A percentile compares a stretch with the other conserved stretches of the same genome.
phyloP scores from a whole-genome alignment of 2,888 invertebrate species.

The Blera fallax region DNA sequence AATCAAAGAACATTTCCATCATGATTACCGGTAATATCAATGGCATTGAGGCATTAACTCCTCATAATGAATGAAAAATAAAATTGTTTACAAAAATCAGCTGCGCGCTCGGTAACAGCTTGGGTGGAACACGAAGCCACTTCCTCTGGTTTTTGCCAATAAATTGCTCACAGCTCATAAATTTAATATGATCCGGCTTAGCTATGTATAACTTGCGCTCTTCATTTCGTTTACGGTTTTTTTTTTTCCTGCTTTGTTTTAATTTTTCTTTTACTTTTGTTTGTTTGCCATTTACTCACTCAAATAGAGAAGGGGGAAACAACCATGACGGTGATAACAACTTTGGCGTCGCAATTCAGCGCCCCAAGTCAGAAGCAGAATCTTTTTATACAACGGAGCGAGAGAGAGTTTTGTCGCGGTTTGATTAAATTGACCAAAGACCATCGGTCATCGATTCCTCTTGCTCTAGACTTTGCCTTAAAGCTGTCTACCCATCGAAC shows the following conservation, averaged over 20 bases:
- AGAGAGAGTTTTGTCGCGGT: constrained; percentile 8
- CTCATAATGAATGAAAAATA: background rate
- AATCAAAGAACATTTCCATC: background rate
- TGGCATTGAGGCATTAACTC: background rate
- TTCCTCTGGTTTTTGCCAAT: constrained; percentile 1
- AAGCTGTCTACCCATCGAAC: constrained; percentile 43
- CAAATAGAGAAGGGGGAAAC: background rate
- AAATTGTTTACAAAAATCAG: background rate
- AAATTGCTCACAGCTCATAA: constrained; percentile 10
- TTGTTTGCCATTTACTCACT: background rate
- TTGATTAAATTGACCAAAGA: background rate
- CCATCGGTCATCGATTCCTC: constrained; percentile 36
- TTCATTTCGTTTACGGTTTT: background rate
- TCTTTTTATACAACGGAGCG: background rate
- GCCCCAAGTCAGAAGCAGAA: background rate
- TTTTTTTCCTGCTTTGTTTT: too few relatives aligned
- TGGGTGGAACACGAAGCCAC: background rate
- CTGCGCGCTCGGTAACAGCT: background rate
- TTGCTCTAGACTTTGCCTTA: constrained; percentile 8
- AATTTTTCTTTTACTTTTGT: background rate
- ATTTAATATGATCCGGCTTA: background rate
- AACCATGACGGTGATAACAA: constrained; percentile 24
- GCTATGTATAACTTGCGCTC: background rate
- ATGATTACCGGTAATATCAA: background rate
- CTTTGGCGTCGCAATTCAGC: background rate